Conservation (phyloP, 2,888 invertebrate species). For the Hybos culiciformis region DNA sequence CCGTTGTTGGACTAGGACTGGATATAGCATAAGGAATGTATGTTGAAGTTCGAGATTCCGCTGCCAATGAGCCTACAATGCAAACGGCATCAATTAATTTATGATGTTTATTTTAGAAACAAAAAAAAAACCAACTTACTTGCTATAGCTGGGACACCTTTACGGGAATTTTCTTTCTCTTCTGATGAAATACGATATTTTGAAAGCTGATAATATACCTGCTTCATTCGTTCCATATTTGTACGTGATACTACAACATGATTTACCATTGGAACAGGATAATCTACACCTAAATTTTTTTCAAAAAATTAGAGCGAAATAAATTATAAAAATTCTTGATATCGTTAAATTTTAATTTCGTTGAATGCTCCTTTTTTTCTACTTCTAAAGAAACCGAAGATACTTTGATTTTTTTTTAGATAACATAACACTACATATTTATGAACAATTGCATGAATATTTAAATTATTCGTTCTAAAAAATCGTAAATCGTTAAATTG, state of each 20-base stretch:
- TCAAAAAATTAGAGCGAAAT: no score
- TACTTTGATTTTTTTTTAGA: no score
- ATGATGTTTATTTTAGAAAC: not conserved
- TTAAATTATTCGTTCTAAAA: no score
- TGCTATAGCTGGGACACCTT: slow-evolving; percentile 13
- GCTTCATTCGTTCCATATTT: slow-evolving; percentile 76
- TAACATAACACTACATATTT: no score
- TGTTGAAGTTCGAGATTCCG: slow-evolving; percentile 21
- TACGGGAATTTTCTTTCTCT: slow-evolving; percentile 7
- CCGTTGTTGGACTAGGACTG: slow-evolving; percentile 40
- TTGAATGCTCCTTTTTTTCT: no score
- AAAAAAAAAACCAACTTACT: slow-evolving; percentile 5
- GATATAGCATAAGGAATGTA: slow-evolving; percentile 34
- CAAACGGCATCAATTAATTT: slow-evolving; percentile 4
- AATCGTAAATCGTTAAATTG: no score
- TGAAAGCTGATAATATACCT: slow-evolving; percentile 58
- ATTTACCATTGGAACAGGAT: slow-evolving; percentile 71
- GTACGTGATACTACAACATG: slow-evolving; percentile 54
- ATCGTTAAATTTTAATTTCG: no score
- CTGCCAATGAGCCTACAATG: slow-evolving; percentile 4
- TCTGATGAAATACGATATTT: slow-evolving; percentile 39
- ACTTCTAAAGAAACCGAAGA: no score
- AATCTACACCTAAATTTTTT: no score
- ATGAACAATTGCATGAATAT: no score
- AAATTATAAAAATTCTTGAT: no score